Evolutionary conservation across 2,888 invertebrate species (phyloP).

Genomic region (Scrobipalpa costella): DNA sequence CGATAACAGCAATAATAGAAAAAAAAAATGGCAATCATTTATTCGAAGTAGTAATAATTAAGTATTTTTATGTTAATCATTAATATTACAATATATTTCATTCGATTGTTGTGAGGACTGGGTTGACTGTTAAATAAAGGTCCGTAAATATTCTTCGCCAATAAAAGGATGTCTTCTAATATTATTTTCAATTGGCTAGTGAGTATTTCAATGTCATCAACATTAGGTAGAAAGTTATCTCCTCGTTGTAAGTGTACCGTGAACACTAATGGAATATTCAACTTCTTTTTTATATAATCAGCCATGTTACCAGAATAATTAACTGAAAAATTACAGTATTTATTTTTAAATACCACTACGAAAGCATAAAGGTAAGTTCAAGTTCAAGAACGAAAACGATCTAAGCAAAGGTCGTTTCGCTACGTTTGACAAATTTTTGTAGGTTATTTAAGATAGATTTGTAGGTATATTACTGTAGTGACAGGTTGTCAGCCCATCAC

Average conservation of each 20-base stretch:
- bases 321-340: neutral
- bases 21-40: neutral
- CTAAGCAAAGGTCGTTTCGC: too few species aligned
- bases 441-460: too few species aligned
- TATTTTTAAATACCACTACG: too few species aligned
- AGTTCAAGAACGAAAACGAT: too few species aligned
- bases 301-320: constrained; percentile 16
- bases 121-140: constrained; percentile 2
- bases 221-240: neutral
- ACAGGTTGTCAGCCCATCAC: too few species aligned
- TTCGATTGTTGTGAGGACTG: too few species aligned
- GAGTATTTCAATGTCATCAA: constrained; percentile 8
- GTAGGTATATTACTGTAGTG: too few species aligned
- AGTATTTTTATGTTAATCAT: neutral
- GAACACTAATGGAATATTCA: constrained; percentile 6
- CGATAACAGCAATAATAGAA: neutral
- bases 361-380: too few species aligned
- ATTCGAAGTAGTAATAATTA: neutral
- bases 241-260: neutral
- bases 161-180: neutral
- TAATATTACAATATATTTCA: neutral
- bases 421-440: too few species aligned
- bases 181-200: neutral
- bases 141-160: neutral
- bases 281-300: neutral